phyloP scores from a whole-genome alignment of 2,888 invertebrate species.

The Mongoloraphidia duomilia region DNA sequence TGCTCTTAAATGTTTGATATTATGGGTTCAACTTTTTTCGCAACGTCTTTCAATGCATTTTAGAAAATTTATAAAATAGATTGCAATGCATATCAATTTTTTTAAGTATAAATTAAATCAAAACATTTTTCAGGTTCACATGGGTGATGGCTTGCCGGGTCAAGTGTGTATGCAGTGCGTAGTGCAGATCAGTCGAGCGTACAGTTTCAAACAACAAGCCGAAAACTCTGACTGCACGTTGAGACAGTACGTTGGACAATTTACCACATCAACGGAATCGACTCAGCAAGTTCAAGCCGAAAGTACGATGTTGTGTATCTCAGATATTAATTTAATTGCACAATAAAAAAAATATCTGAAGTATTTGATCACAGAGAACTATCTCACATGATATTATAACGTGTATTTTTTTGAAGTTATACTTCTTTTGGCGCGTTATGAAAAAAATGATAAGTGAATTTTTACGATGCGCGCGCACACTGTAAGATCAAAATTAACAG shows the following conservation, averaged over 20 bases:
- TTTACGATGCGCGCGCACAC: too few species aligned
- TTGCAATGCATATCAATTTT: too few species aligned
- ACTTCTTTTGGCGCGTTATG: too few species aligned
- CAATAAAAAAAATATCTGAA: neutral
- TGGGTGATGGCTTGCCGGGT: conserved; percentile 14
- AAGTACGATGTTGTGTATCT: neutral
- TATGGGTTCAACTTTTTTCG: neutral
- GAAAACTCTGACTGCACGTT: conserved; percentile 13
- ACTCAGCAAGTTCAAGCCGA: too few species aligned
- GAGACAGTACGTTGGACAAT: conserved; percentile 7
- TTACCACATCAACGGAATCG: too few species aligned
- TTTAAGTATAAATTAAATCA: neutral
- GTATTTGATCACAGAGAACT: neutral
- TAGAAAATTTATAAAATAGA: neutral
- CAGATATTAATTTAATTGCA: neutral
- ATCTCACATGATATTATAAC: too few species aligned
- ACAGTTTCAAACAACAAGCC: conserved; percentile 15
- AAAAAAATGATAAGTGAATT: too few species aligned
- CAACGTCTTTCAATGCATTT: neutral
- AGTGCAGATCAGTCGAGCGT: conserved; percentile 12
- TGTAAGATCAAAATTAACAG: too few species aligned
- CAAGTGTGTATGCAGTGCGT: conserved; percentile 15
- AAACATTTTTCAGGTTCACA: conserved; percentile 9
- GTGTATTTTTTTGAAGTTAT: too few species aligned
- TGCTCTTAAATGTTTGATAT: too few species aligned